phyloP scores from a whole-genome alignment of 2,797 vertebrate species.

The Coranthus polyacanthus region DNA sequence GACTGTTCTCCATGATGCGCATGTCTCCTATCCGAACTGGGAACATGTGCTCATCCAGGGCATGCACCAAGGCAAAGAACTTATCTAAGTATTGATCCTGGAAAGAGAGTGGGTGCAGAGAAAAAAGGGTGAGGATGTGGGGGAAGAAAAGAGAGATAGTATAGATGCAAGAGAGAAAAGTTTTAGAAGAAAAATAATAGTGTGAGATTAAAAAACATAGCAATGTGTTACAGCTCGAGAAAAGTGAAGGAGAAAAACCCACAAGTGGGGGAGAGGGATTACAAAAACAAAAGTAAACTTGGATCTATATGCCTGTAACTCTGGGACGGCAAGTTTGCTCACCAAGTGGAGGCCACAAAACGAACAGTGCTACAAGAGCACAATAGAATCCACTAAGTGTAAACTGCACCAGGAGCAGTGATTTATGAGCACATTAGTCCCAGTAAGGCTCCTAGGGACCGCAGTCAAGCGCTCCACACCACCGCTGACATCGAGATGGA shows the following conservation, averaged over 20 bases:
- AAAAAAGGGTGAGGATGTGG: background rate
- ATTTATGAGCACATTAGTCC: slow-evolving; percentile 78
- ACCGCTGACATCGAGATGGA: slow-evolving; percentile 65
- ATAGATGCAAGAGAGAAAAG: background rate
- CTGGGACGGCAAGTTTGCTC: slow-evolving; percentile 46
- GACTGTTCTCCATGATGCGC: slow-evolving; percentile 98
- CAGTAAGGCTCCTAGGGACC: slow-evolving; percentile 60
- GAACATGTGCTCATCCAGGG: slow-evolving; percentile 98
- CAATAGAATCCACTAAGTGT: slow-evolving; percentile 50
- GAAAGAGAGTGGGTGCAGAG: background rate
- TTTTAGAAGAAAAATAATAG: background rate
- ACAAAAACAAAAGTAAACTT: slow-evolving; percentile 36
- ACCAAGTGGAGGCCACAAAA: slow-evolving; percentile 53
- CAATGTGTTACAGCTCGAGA: slow-evolving; percentile 9
- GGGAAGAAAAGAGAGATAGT: background rate
- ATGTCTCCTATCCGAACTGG: slow-evolving; percentile 98
- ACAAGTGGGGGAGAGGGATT: background rate
- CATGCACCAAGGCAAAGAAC: slow-evolving; percentile 98
- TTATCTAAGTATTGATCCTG: slow-evolving; percentile 98
- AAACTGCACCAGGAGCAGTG: slow-evolving; percentile 62
- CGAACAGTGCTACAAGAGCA: slow-evolving; percentile 55
- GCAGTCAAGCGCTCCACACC: slow-evolving; percentile 54
- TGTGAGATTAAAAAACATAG: slow-evolving; percentile 10
- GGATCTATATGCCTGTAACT: slow-evolving; percentile 40
- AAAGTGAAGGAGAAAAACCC: slow-evolving; percentile 3